phyloP scores from a whole-genome alignment of 2,888 invertebrate genomes.

The Noctua janthina region DNA sequence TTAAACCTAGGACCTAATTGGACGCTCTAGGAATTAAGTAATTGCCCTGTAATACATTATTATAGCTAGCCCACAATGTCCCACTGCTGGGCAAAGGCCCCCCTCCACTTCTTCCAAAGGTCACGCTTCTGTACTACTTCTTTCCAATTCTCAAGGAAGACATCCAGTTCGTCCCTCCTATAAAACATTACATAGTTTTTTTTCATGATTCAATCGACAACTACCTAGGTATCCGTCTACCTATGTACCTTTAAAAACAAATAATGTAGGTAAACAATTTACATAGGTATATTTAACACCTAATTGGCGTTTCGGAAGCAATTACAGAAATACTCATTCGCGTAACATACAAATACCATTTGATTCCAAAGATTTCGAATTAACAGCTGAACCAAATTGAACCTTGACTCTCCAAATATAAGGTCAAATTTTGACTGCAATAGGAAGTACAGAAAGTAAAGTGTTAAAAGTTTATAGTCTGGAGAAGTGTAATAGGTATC shows the following conservation, averaged over 20 bases:
- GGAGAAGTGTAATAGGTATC: conserved; percentile 61
- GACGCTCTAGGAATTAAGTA: not conserved
- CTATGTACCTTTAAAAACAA: conserved; percentile 28
- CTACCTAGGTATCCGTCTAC: not conserved
- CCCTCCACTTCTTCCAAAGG: too few relatives aligned
- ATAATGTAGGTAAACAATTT: conserved; percentile 50
- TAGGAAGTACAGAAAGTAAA: conserved; percentile 48
- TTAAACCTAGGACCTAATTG: not conserved
- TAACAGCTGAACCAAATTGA: conserved; percentile 2
- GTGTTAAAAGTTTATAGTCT: conserved; percentile 69
- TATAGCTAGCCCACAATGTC: too few relatives aligned
- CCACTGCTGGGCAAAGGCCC: too few relatives aligned
- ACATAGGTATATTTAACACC: conserved; percentile 65
- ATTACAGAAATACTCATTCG: conserved; percentile 74
- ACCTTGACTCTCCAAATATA: conserved; percentile 33
- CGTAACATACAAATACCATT: conserved; percentile 67
- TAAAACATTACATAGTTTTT: not conserved
- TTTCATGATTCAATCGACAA: not conserved
- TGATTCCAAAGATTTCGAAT: conserved; percentile 58
- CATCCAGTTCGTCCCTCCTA: not conserved
- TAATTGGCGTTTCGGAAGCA: conserved; percentile 73
- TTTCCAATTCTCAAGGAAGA: too few relatives aligned
- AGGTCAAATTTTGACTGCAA: conserved; percentile 23
- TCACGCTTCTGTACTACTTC: too few relatives aligned
- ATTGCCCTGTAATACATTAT: not conserved